These are phyloP conservation scores for Sericinus montela DNA, from an alignment of 2,888 invertebrate species.

Conservation along the genomic window DNA sequence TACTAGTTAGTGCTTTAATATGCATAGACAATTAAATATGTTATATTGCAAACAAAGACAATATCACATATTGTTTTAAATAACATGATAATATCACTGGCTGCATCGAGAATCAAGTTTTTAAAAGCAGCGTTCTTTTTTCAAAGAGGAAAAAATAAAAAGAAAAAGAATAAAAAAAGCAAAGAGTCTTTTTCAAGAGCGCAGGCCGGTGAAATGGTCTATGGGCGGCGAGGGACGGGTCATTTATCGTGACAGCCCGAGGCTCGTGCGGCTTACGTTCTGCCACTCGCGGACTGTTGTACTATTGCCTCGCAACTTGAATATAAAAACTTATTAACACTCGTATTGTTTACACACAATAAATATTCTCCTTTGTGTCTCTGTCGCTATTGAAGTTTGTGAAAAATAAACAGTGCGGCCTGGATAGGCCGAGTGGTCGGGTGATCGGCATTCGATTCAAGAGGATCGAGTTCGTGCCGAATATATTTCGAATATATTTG, in stretches of 20 bases:
- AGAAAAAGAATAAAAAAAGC: slow-evolving; percentile 41
- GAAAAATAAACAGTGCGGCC: too few species aligned
- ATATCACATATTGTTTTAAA: neutral
- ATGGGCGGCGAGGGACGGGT: slow-evolving; percentile 56
- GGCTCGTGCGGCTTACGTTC: slow-evolving; percentile 59
- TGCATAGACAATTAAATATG: too few species aligned
- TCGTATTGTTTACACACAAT: slow-evolving; percentile 15
- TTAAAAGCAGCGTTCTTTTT: slow-evolving; percentile 27
- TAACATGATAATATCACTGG: slow-evolving; percentile 21
- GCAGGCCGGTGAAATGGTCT: slow-evolving; percentile 62
- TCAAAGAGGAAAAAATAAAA: slow-evolving; percentile 35
- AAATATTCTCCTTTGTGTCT: neutral
- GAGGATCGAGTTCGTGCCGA: too few species aligned
- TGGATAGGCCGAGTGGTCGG: too few species aligned
- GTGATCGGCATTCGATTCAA: too few species aligned
- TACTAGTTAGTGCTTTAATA: too few species aligned
- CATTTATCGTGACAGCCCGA: slow-evolving; percentile 69
- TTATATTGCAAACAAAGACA: too few species aligned
- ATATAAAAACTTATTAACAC: slow-evolving; percentile 21
- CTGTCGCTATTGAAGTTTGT: too few species aligned
- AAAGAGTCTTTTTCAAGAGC: slow-evolving; percentile 50
- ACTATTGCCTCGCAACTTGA: slow-evolving; percentile 25
- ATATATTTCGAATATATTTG: too few species aligned
- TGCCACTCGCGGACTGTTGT: slow-evolving; percentile 46
- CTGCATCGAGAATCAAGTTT: slow-evolving; percentile 18